Evolutionary conservation across 2,113 vertebrate species (phyloP).

Genomic region (Coturnix japonica): DNA sequence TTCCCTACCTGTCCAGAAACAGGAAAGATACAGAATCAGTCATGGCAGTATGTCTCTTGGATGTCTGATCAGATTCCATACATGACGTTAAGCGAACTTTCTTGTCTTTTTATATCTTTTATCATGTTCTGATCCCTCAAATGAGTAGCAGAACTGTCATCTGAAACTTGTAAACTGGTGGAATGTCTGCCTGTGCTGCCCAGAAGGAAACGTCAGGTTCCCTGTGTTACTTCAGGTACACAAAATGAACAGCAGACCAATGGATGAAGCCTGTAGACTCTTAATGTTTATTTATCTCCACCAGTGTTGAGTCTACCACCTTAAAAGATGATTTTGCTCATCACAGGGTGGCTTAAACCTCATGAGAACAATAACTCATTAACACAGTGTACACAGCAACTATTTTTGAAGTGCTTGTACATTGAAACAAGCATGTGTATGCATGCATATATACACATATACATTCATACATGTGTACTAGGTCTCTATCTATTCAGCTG

Average conservation of each 20-base stretch:
- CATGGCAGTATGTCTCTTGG: accelerated
- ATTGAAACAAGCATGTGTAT: neutral
- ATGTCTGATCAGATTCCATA: neutral
- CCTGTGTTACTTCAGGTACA: neutral
- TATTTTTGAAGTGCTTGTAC: neutral
- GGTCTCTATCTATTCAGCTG: neutral
- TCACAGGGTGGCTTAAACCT: neutral
- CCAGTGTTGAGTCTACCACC: neutral
- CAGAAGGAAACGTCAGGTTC: neutral
- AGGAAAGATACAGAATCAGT: neutral
- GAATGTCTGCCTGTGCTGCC: neutral
- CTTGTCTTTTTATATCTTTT: neutral
- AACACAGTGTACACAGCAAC: neutral
- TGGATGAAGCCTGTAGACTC: neutral
- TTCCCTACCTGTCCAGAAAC: neutral
- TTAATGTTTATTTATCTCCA: neutral
- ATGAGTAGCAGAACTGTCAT: accelerated
- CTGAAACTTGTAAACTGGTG: neutral
- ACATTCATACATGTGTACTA: neutral
- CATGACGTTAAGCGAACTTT: neutral
- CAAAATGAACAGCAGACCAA: neutral
- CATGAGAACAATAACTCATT: neutral
- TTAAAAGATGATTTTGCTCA: neutral
- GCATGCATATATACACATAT: too few relatives aligned
- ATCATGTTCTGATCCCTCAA: neutral